Evolutionary conservation across 2,888 invertebrate genomes (phyloP).

Genomic region (Thyatira batis): DNA sequence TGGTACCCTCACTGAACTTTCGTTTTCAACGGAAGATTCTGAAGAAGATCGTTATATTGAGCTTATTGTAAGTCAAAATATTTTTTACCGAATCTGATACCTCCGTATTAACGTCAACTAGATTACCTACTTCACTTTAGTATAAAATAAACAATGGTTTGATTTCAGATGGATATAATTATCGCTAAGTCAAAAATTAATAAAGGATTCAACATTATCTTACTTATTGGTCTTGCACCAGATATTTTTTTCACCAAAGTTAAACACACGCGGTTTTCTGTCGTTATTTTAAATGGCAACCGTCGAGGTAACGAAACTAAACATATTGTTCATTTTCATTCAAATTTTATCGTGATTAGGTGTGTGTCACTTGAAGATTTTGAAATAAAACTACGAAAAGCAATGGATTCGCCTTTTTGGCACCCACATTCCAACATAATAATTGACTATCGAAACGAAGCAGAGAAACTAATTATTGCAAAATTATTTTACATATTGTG

Average conservation of each 20-base stretch:
- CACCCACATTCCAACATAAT: conserved; percentile 47
- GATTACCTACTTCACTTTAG: too few relatives aligned
- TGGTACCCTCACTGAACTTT: too few relatives aligned
- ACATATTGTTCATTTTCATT: conserved; percentile 36
- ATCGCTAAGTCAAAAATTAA: conserved; percentile 33
- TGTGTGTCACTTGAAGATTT: conserved; percentile 38
- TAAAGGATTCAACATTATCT: conserved; percentile 43
- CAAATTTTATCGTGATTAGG: conserved; percentile 38
- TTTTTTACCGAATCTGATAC: too few relatives aligned
- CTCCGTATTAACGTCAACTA: too few relatives aligned
- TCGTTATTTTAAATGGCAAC: conserved; percentile 29
- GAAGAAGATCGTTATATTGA: too few relatives aligned
- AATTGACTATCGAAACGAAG: conserved; percentile 32
- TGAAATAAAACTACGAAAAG: conserved; percentile 35
- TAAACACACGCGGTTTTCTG: conserved; percentile 30
- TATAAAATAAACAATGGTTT: neutral
- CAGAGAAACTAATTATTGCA: conserved; percentile 27
- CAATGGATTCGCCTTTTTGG: conserved; percentile 39
- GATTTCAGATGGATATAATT: conserved; percentile 43
- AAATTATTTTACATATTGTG: conserved; percentile 49
- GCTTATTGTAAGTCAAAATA: too few relatives aligned
- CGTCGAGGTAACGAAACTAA: conserved; percentile 34
- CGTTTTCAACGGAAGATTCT: too few relatives aligned
- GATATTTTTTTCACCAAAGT: conserved; percentile 36
- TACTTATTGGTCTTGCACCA: conserved; percentile 40